A percentile compares a stretch with the other conserved stretches of the same genome.
These are phyloP conservation scores for Melanocharis versteri DNA, from an alignment of 2,113 vertebrate genomes.

Conservation along the genomic window DNA sequence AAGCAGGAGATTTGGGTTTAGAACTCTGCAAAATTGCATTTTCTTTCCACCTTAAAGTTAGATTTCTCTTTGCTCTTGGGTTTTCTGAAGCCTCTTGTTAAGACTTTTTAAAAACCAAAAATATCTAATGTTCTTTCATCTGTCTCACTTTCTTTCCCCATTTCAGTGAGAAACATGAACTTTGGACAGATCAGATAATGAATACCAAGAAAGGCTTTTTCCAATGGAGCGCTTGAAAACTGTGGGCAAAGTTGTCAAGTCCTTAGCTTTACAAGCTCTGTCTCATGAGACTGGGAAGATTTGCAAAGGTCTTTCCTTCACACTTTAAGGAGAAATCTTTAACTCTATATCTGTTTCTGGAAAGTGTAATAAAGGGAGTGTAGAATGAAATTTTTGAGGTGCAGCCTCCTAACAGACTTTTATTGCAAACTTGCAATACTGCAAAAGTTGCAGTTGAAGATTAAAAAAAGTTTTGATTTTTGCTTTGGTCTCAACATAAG, in stretches of 20 bases:
- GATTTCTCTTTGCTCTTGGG: background rate
- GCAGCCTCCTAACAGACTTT: background rate
- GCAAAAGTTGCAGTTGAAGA: background rate
- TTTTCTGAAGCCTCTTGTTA: slow-evolving; percentile 45
- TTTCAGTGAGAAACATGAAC: slow-evolving; percentile 25
- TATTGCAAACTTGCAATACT: background rate
- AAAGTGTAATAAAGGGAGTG: background rate
- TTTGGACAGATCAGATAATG: slow-evolving; percentile 40
- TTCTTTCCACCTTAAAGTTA: background rate
- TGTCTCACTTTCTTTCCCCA: background rate
- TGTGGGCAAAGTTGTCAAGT: slow-evolving; percentile 25
- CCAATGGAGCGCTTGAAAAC: background rate
- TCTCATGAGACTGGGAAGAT: background rate
- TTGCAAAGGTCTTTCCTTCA: slow-evolving; percentile 16
- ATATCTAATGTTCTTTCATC: slow-evolving; percentile 32
- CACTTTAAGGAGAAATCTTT: background rate
- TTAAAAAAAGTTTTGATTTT: background rate
- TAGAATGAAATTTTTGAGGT: background rate
- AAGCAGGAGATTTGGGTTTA: background rate
- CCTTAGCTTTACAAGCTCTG: slow-evolving; percentile 19
- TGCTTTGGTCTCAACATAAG: background rate
- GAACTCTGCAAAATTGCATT: background rate
- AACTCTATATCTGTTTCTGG: background rate
- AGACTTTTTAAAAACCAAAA: slow-evolving; percentile 35
- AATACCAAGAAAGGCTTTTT: slow-evolving; percentile 31